These are phyloP conservation scores for Drosophila hydei DNA, from an alignment of 1,140 invertebrate species.

Conservation along the genomic window DNA sequence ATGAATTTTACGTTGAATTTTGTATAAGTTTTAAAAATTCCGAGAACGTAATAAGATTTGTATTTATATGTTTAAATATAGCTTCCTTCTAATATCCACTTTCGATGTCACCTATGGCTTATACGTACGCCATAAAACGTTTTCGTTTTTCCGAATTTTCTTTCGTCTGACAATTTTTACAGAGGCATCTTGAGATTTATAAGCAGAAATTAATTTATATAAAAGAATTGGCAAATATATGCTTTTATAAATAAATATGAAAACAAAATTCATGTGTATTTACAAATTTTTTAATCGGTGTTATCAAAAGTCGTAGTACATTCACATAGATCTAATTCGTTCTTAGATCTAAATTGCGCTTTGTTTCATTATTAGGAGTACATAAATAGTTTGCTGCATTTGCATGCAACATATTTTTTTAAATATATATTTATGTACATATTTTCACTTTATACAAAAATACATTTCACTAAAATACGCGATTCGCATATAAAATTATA, in stretches of 20 bases:
- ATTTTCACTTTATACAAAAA: slow-evolving; percentile 71
- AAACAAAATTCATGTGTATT: slow-evolving; percentile 13
- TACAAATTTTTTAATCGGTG: slow-evolving; percentile 53
- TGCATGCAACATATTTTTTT: background rate
- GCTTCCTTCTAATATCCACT: background rate
- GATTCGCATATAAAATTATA: slow-evolving; percentile 73
- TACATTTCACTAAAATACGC: slow-evolving; percentile 80
- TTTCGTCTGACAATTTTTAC: slow-evolving; percentile 2
- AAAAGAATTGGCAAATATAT: background rate
- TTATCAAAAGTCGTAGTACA: slow-evolving; percentile 61
- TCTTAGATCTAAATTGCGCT: slow-evolving; percentile 48
- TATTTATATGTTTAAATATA: background rate
- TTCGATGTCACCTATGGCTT: background rate
- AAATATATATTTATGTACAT: slow-evolving; percentile 36
- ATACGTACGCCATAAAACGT: background rate
- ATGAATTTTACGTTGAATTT: slow-evolving; percentile 4
- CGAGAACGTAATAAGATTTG: background rate
- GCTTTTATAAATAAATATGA: background rate
- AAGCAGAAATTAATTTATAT: background rate
- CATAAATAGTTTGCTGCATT: slow-evolving; percentile 36
- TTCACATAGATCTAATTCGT: slow-evolving; percentile 45
- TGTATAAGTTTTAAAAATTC: background rate
- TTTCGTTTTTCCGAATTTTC: background rate
- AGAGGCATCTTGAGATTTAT: background rate
- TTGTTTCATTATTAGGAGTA: slow-evolving; percentile 35